Conservation (phyloP, 2,888 invertebrate genomes). For the Chironomus riparius region DNA sequence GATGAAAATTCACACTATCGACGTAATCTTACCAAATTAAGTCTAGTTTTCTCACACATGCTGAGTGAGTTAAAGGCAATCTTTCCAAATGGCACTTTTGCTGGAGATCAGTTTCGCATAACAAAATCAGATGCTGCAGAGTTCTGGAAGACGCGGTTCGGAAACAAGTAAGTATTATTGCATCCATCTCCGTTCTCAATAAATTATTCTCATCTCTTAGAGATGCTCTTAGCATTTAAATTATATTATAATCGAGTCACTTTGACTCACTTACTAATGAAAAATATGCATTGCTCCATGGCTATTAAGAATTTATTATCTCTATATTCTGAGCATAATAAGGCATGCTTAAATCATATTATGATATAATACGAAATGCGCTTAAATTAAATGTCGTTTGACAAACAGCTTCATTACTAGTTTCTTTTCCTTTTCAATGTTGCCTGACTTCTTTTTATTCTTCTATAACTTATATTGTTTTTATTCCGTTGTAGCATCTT, state of each 20-base stretch:
- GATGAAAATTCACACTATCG: constrained; percentile 93
- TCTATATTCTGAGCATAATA: background rate
- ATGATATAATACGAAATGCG: background rate
- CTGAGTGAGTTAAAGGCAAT: constrained; percentile 96
- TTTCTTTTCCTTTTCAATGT: constrained; percentile 14
- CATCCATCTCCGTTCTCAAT: too few species aligned
- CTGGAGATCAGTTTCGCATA: constrained; percentile 95
- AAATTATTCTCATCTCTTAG: too few species aligned
- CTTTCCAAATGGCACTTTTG: constrained; percentile 92
- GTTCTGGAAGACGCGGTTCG: constrained; percentile 95
- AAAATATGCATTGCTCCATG: background rate
- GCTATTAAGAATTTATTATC: background rate
- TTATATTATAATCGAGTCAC: too few species aligned
- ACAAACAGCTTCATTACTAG: background rate
- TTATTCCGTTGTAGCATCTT: background rate
- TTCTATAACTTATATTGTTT: background rate
- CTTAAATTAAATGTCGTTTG: too few species aligned
- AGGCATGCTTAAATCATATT: background rate
- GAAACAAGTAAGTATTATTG: constrained; percentile 68
- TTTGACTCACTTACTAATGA: too few species aligned
- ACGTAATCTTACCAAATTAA: constrained; percentile 92
- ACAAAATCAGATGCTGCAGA: constrained; percentile 99
- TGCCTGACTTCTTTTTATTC: constrained; percentile 3
- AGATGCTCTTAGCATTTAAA: too few species aligned
- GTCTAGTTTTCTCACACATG: constrained; percentile 99